A percentile compares a stretch with the other conserved stretches of the same genome.
Conservation (phyloP, 2,113 vertebrate genomes). For the Ploceus nigricollis region DNA sequence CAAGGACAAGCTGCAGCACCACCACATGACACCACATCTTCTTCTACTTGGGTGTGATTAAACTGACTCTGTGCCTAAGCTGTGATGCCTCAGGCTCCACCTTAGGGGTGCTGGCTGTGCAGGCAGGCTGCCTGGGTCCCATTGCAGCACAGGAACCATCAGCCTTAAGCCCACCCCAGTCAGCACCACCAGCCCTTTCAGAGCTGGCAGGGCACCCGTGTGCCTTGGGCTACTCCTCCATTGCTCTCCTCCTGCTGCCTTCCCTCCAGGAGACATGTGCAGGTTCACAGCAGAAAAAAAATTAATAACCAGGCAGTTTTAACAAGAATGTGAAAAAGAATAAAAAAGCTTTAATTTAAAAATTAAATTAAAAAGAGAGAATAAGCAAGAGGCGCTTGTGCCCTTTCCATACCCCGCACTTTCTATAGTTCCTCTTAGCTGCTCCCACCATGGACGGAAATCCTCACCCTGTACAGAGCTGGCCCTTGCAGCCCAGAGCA, state of each 20-base stretch:
- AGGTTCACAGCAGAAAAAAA: not conserved
- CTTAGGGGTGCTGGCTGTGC: not conserved
- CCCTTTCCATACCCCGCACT: not conserved
- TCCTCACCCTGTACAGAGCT: not conserved
- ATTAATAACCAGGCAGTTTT: slow-evolving; percentile 10
- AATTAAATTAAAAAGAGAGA: slow-evolving; percentile 71
- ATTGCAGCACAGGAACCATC: accelerated
- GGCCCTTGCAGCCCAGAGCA: not conserved
- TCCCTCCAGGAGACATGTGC: accelerated
- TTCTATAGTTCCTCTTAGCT: not conserved
- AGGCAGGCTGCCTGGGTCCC: not conserved
- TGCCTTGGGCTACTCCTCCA: not conserved
- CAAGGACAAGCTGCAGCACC: accelerated
- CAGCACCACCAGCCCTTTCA: not conserved
- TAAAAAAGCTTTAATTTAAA: slow-evolving; percentile 72
- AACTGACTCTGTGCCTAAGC: not conserved
- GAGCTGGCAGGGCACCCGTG: not conserved
- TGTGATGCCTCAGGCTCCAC: not conserved
- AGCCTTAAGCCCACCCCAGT: not conserved
- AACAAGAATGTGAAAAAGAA: slow-evolving; percentile 36
- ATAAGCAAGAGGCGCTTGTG: slow-evolving; percentile 24
- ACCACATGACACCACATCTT: not conserved
- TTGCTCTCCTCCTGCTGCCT: not conserved
- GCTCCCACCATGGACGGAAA: not conserved
- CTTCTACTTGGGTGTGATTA: not conserved